phyloP scores from a whole-genome alignment of 2,113 vertebrate species.

The Dipodomys ordii region DNA sequence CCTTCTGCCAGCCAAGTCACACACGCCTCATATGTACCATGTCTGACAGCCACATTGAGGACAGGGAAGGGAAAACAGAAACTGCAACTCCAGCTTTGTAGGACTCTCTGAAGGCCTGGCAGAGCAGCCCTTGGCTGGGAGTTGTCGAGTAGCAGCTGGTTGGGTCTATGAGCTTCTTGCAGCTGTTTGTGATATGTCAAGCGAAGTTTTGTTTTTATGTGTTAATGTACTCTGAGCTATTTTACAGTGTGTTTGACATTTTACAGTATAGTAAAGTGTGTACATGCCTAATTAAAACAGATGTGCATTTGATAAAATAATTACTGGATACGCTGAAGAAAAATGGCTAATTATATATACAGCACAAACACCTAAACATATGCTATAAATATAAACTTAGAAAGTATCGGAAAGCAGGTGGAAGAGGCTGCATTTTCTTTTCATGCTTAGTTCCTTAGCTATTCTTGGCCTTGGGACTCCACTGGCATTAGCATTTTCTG shows the following conservation, averaged over 20 bases:
- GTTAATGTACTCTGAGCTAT: conserved; percentile 74
- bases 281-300: conserved; percentile 81
- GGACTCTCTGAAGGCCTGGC: conserved; percentile 45
- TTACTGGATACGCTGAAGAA: conserved; percentile 76
- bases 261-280: conserved; percentile 77
- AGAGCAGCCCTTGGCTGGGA: conserved; percentile 52
- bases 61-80: neutral
- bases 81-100: conserved; percentile 39
- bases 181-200: conserved; percentile 83
- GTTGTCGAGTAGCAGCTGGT: conserved; percentile 76
- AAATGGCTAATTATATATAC: conserved; percentile 72
- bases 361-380: conserved; percentile 61
- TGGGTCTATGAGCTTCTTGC: conserved; percentile 69
- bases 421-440: conserved; percentile 57
- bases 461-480: neutral
- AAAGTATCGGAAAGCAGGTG: conserved; percentile 63
- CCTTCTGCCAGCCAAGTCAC: neutral
- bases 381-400: conserved; percentile 45
- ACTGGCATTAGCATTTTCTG: neutral
- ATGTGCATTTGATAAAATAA: conserved; percentile 82
- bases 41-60: neutral
- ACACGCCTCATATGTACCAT: neutral
- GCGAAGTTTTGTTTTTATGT: conserved; percentile 81
- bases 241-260: conserved; percentile 82
- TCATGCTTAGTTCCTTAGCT: neutral